Conservation (phyloP, 2,113 vertebrate species). For the Polyodon spathula region DNA sequence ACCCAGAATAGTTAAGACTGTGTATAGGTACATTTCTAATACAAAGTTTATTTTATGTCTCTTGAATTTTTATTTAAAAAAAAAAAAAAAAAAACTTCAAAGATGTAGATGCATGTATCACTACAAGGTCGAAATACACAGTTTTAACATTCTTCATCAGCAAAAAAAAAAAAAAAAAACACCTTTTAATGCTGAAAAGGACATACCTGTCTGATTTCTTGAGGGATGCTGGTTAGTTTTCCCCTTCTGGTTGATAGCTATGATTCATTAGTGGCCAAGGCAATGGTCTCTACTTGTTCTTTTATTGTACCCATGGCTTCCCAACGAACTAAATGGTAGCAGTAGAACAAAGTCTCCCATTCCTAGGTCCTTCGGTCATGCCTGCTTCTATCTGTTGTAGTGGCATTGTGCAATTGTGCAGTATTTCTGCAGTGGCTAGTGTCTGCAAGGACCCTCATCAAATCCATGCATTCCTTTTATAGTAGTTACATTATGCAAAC, state of each 20-base stretch:
- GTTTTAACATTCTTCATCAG: constrained; percentile 54
- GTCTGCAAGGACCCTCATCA: constrained; percentile 25
- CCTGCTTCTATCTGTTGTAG: constrained; percentile 34
- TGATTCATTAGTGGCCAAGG: neutral
- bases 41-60: constrained; percentile 62
- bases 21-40: constrained; percentile 89
- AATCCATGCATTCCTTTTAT: constrained; percentile 23
- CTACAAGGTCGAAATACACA: constrained; percentile 68
- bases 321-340: constrained; percentile 27
- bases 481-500: constrained; percentile 17
- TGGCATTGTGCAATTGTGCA: constrained; percentile 50
- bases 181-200: constrained; percentile 6
- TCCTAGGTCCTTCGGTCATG: constrained; percentile 15
- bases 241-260: constrained; percentile 7
- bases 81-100: constrained; percentile 46
- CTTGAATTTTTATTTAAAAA: constrained; percentile 61
- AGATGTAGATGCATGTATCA: constrained; percentile 81
- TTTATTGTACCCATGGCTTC: constrained; percentile 11
- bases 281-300: constrained; percentile 4
- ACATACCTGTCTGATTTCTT: constrained; percentile 9
- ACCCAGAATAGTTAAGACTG: constrained; percentile 81
- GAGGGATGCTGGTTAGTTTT: neutral
- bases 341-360: constrained; percentile 22
- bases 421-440: constrained; percentile 42
- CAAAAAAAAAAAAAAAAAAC: constrained; percentile 32